Evolutionary conservation across 2,888 invertebrate genomes (phyloP).

Genomic region (Nomada flava): DNA sequence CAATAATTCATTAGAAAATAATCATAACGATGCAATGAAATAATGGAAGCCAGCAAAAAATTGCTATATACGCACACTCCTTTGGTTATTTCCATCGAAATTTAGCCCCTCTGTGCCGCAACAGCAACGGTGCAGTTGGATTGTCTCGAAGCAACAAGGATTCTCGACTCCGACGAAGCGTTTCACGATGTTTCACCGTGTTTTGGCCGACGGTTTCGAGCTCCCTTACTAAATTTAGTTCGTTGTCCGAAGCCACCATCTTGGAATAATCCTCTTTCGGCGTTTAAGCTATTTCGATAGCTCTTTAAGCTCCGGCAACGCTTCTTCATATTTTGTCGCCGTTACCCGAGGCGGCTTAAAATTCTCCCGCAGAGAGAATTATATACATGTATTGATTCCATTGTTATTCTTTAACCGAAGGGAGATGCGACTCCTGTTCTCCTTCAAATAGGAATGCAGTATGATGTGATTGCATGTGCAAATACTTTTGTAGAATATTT

Average conservation of each 20-base stretch:
- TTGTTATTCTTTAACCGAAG: no score
- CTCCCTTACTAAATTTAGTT: constrained; percentile 77
- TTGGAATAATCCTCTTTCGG: constrained; percentile 79
- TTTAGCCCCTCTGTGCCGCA: constrained; percentile 2
- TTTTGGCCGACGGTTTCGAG: constrained; percentile 68
- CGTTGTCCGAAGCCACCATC: constrained; percentile 73
- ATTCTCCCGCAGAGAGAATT: background rate
- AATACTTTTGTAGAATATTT: no score
- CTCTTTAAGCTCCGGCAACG: constrained; percentile 67
- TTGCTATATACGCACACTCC: background rate
- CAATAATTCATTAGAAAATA: no score
- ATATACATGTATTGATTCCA: no score
- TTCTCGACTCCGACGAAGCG: constrained; percentile 46
- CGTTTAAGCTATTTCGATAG: constrained; percentile 74
- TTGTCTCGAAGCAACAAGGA: constrained; percentile 49
- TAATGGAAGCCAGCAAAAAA: constrained; percentile 4
- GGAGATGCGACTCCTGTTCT: no score
- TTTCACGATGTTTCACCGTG: constrained; percentile 66
- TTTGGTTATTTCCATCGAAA: constrained; percentile 2
- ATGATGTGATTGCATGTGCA: no score
- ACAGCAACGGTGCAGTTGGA: constrained; percentile 36
- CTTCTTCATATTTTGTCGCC: constrained; percentile 52
- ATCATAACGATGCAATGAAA: constrained; percentile 2
- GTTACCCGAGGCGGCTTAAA: constrained; percentile 43
- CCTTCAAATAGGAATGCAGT: no score